Evolutionary conservation across 2,113 vertebrate genomes (phyloP), one percentile per base, ranked within the genome.

Genomic region (Phrynocephalus versicolor): DNA sequence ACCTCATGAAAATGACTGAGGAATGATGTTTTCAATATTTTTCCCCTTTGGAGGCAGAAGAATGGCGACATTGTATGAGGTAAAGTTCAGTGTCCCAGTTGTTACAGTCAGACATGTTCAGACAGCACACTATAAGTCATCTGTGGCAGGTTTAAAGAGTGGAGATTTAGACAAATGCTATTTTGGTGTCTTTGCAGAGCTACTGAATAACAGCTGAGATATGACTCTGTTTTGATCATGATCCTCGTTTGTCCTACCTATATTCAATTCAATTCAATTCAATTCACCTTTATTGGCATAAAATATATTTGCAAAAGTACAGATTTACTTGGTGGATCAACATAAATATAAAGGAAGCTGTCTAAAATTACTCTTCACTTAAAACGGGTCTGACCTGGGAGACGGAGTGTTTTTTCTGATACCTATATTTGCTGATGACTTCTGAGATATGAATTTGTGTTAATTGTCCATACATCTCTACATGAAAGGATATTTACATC

Each of bases 31-130:
- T 89, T 90, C 89, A 88, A 77, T 35, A 21, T 70, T 58, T 35
- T 57, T n/a, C 51, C 70, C 33, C n/a, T n/a, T n/a, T 57, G 23
- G 23, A 23, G 69, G 25, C 85, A 79, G 77, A 77, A 91, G 85
- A 91, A 84, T 67, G 78, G 76, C 84, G 79, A 89, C 89, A 94
- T 92, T 94, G 91, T 67, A 83, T 33, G 76, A 18, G 79, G 90
- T 94, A 94, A 85, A 1, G 73, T 90, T 87, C 88, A 89, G 86
- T 89, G 85, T 89, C 90, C 89, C 81, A 90, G 87, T 92, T 96
- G 92, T 93, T 92, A 90, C 90, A 95, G 94, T 95, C 95, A 92
- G 92, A 96, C 95, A 96, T 95, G 92, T 90, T 95, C 78, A 93
- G 95, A 95, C 90, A 95, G 94, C 89, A 91, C 89, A 85, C 87